phyloP scores from a whole-genome alignment of 2,888 invertebrate species.

The Hydraecia micacea region DNA sequence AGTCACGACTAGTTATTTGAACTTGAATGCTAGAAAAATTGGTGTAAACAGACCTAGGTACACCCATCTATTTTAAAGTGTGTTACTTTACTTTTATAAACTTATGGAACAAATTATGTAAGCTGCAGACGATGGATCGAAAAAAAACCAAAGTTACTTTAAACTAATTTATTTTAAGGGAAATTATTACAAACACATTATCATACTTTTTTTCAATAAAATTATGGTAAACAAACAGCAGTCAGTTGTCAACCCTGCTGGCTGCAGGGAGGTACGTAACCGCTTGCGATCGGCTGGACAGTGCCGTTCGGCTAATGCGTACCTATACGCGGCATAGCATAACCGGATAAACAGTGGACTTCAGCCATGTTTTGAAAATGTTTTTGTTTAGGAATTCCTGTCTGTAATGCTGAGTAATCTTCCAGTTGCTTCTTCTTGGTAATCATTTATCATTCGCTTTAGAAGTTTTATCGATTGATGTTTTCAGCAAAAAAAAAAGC shows the following conservation, averaged over 20 bases:
- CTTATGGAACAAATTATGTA: not conserved
- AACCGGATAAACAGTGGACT: conserved; percentile 59
- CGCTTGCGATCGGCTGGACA: conserved; percentile 77
- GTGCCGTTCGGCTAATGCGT: conserved; percentile 81
- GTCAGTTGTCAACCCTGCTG: conserved; percentile 71
- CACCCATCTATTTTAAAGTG: not conserved
- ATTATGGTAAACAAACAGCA: not conserved
- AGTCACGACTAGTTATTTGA: not conserved
- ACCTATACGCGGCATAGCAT: conserved; percentile 71
- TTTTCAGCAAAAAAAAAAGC: not conserved
- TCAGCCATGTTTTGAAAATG: not conserved
- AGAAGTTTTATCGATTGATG: not conserved
- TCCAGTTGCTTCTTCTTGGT: not conserved
- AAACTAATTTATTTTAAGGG: too few relatives aligned
- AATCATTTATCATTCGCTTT: not conserved
- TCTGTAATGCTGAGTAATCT: not conserved
- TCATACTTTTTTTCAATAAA: not conserved
- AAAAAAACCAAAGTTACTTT: too few relatives aligned
- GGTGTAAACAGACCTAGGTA: not conserved
- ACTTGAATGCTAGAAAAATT: not conserved
- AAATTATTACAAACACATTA: not conserved
- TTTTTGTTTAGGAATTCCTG: not conserved
- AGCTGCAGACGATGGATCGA: too few relatives aligned
- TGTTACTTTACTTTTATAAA: not conserved
- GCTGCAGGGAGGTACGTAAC: conserved; percentile 70